These are phyloP conservation scores for Sebastes cheni DNA, from an alignment of 2,797 vertebrate genomes.

Conservation along the genomic window DNA sequence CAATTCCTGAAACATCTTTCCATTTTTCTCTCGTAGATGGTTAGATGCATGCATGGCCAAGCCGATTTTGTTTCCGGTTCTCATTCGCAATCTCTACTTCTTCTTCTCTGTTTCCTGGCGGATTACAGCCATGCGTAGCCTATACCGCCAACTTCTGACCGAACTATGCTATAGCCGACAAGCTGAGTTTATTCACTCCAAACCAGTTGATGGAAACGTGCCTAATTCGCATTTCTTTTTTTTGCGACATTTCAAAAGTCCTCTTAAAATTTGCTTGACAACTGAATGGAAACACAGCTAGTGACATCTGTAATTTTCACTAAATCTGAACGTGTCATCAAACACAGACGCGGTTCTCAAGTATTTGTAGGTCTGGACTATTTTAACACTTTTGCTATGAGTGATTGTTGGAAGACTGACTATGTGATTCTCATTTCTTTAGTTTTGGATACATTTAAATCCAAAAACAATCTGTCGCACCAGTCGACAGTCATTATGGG, in stretches of 20 bases:
- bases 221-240: background rate
- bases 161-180: too few relatives aligned
- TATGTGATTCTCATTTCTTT: background rate
- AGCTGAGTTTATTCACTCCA: background rate
- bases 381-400: background rate
- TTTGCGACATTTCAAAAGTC: too few relatives aligned
- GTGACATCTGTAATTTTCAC: background rate
- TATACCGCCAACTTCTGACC: too few relatives aligned
- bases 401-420: background rate
- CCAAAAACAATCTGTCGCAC: fast-evolving
- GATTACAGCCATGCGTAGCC: too few relatives aligned
- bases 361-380: background rate
- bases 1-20: too few relatives aligned
- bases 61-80: too few relatives aligned
- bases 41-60: too few relatives aligned
- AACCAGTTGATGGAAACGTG: background rate
- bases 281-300: background rate
- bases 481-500: background rate
- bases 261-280: background rate
- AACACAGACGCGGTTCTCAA: background rate
- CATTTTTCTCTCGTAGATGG: too few relatives aligned
- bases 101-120: too few relatives aligned
- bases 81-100: too few relatives aligned
- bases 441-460: background rate
- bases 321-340: background rate